phyloP scores from a whole-genome alignment of 2,797 vertebrate species.

The Malacoctenus gilli region DNA sequence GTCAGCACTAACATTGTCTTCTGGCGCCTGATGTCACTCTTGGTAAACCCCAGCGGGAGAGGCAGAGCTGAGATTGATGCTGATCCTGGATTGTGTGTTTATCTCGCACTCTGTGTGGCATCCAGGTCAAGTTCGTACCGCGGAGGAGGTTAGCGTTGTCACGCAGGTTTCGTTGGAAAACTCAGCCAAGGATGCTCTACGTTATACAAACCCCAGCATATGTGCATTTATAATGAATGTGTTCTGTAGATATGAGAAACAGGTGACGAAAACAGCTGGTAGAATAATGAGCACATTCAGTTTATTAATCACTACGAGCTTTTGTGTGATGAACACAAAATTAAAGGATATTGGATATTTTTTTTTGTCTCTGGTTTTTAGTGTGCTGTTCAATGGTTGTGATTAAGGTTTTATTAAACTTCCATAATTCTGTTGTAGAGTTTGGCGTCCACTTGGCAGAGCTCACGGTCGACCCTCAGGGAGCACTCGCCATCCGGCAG shows the following conservation, averaged over 20 bases:
- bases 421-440: conserved; percentile 74
- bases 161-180: too few relatives aligned
- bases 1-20: conserved; percentile 86
- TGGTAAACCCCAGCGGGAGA: conserved; percentile 69
- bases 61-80: conserved; percentile 39
- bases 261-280: not conserved
- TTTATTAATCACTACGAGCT: not conserved
- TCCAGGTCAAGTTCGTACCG: too few relatives aligned
- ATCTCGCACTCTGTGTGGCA: conserved; percentile 17
- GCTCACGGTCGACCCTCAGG: conserved; percentile 94
- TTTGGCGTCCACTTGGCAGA: conserved; percentile 98
- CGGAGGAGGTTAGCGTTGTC: too few relatives aligned
- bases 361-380: too few relatives aligned
- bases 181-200: not conserved
- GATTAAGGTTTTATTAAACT: not conserved
- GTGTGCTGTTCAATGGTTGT: not conserved
- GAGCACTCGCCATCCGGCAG: conserved; percentile 96
- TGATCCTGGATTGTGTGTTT: conserved; percentile 28
- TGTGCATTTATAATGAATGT: too few relatives aligned
- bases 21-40: conserved; percentile 73
- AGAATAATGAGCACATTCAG: not conserved
- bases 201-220: too few relatives aligned
- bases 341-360: not conserved
- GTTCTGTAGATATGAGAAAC: not conserved
- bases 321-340: not conserved